Evolutionary conservation across 1,140 invertebrate genomes (phyloP), one percentile per base, ranked within the genome.

Genomic region (Drosophila rufa): DNA sequence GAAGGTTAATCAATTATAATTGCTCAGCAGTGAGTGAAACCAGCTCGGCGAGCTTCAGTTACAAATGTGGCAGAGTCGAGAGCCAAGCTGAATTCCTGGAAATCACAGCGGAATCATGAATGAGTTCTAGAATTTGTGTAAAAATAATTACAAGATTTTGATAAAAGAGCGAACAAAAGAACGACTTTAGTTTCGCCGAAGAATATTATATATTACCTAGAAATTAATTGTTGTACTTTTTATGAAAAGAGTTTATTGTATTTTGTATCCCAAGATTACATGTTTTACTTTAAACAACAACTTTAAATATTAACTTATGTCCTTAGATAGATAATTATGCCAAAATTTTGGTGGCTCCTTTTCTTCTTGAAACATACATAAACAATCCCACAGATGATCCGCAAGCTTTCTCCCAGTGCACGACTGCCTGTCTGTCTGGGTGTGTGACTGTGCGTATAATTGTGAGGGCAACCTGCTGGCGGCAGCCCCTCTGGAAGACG

Each of bases 391-490:
- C 3, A 11, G 0, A 19, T 33, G 12, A 0, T 25, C 6, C 15
- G 22, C 2, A 15, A 9, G 11, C 5, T 73, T 73, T 73, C 30
- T 58, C 3, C 1, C 27, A 73, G 58, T 61, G 62, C 25, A 48
- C 19, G 11, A 17, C 46, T 47, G 47, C 61, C 46, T 55, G 42
- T 55, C 58, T 55, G 43, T 62, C 55, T 80, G 57, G 60, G 48
- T 83, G 84, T 89, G 80, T 84, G 84, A 78, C 84, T 89, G 84
- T 85, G 84, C 84, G 84, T 87, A 80, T 89, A 89, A 89, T 90
- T 89, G 84, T 89, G 75, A 69, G 47, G 73, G 60, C 51, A 84
- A 70, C 60, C 77, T 79, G 58, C 71, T 76, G 74, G 55, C 46
- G 73, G 74, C 70, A 57, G 50, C 50, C 56, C 19, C 22, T 12